phyloP scores from a whole-genome alignment of 1,140 invertebrate species.

The Bombus fervidus region DNA sequence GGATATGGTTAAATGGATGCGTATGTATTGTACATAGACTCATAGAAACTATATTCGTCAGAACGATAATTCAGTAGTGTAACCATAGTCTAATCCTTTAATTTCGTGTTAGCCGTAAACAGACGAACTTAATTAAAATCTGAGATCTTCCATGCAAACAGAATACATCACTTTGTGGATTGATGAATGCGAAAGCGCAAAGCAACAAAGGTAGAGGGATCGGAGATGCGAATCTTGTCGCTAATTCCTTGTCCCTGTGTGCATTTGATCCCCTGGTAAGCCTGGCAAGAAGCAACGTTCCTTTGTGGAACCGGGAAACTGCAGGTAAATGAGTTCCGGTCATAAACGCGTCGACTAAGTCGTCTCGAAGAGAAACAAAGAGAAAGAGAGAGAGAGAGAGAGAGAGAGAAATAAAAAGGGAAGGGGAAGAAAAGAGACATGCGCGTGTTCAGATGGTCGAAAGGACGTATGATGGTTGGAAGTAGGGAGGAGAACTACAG shows the following conservation, averaged over 20 bases:
- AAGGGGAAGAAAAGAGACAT: background rate
- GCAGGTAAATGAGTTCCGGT: slow-evolving; percentile 44
- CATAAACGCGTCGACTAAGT: slow-evolving; percentile 25
- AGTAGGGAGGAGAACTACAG: too few relatives aligned
- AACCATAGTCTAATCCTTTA: background rate
- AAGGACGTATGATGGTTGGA: background rate
- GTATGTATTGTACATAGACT: too few relatives aligned
- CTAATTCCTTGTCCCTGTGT: slow-evolving; percentile 7
- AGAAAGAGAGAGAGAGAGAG: background rate
- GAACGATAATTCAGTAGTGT: background rate
- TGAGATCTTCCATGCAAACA: background rate
- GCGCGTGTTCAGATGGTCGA: background rate
- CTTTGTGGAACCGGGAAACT: slow-evolving; percentile 24
- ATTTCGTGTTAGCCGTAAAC: background rate
- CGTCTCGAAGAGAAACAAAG: slow-evolving; percentile 31
- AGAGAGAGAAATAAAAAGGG: background rate
- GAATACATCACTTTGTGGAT: slow-evolving; percentile 10
- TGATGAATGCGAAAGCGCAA: background rate
- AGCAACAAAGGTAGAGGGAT: background rate
- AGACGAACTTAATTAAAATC: too few relatives aligned
- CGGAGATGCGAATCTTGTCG: slow-evolving; percentile 10
- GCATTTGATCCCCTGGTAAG: slow-evolving; percentile 10
- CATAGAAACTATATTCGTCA: background rate
- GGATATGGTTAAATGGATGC: too few relatives aligned
- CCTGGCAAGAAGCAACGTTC: slow-evolving; percentile 16